Evolutionary conservation across 2,797 vertebrate genomes (phyloP).

Genomic region (Bothrops alternatus): DNA sequence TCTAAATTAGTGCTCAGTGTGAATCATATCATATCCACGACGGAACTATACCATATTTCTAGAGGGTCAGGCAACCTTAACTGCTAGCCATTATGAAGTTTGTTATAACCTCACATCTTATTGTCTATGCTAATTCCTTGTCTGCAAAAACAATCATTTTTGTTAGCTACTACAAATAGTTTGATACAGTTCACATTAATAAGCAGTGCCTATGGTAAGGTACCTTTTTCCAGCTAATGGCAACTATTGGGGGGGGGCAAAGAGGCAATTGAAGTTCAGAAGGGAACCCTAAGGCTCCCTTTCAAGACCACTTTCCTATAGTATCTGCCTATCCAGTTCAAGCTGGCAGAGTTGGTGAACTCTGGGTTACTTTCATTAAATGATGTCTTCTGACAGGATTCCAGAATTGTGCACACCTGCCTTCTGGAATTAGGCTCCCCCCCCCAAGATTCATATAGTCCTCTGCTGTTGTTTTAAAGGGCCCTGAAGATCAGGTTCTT

Average conservation of each 20-base stretch:
- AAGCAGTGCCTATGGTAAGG: background rate
- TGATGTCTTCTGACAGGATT: background rate
- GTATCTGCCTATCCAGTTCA: background rate
- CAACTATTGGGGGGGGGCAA: background rate
- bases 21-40: background rate
- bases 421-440: background rate
- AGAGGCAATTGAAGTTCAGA: background rate
- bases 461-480: background rate
- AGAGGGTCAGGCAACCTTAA: background rate
- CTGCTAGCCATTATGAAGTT: background rate
- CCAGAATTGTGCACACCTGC: background rate
- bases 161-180: background rate
- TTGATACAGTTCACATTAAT: background rate
- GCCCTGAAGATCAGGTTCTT: background rate
- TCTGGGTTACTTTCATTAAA: background rate
- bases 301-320: background rate
- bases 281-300: background rate
- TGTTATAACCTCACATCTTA: background rate
- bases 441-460: background rate
- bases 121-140: background rate
- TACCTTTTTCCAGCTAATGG: background rate
- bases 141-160: background rate
- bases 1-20: background rate
- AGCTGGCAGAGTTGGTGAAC: background rate
- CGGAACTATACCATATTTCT: background rate